Evolutionary conservation across 2,113 vertebrate genomes (phyloP).

Genomic region (Emydocephalus ijimae): DNA sequence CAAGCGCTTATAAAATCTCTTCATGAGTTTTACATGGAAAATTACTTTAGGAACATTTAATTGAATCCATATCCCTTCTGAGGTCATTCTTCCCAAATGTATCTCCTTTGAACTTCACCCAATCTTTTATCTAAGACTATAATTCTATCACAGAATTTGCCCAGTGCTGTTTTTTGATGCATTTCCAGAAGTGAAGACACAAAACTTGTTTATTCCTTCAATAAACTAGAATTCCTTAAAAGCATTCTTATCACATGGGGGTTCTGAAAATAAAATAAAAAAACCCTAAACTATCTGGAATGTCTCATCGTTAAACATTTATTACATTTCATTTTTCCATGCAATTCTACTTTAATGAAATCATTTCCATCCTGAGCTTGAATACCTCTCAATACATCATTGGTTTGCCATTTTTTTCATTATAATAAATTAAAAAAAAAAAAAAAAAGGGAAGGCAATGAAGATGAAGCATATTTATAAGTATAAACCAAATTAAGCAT

Average conservation of each 20-base stretch:
- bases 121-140: not conserved
- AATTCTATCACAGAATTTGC: not conserved
- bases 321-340: not conserved
- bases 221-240: not conserved
- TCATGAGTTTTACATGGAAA: not conserved
- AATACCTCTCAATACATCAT: not conserved
- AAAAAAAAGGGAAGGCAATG: not conserved
- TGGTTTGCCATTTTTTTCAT: not conserved
- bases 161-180: not conserved
- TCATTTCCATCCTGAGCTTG: not conserved
- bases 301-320: not conserved
- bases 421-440: not conserved
- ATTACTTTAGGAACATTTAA: slow-evolving; percentile 3
- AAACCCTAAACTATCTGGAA: not conserved
- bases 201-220: not conserved
- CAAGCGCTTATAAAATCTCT: not conserved
- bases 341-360: not conserved
- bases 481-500: not conserved
- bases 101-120: not conserved
- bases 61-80: not conserved
- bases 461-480: not conserved
- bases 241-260: not conserved
- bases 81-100: not conserved
- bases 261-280: not conserved
- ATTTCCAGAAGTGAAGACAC: not conserved